phyloP scores from a whole-genome alignment of 2,888 invertebrate species.

The Euzophera pinguis region DNA sequence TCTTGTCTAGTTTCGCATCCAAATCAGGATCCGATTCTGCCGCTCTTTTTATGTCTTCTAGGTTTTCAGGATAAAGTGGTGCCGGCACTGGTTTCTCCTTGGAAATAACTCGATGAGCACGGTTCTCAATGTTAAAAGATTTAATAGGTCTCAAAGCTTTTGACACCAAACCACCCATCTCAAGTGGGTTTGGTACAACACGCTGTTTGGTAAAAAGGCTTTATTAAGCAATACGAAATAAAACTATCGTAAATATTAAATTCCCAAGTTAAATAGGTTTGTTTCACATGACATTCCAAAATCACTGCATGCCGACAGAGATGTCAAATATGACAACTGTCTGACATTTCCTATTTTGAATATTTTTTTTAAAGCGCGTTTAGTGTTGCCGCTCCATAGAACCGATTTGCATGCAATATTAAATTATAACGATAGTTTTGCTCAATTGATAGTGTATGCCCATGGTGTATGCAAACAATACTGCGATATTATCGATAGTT shows the following conservation, averaged over 20 bases:
- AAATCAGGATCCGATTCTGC: slow-evolving; percentile 82
- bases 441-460: no score
- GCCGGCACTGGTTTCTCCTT: slow-evolving; percentile 84
- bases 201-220: neutral
- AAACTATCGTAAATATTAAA: no score
- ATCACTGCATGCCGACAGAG: neutral
- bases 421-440: no score
- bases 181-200: slow-evolving; percentile 53
- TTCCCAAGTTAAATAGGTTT: neutral
- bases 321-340: neutral
- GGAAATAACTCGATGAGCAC: slow-evolving; percentile 85
- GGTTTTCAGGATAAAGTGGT: slow-evolving; percentile 82
- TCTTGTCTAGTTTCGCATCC: slow-evolving; percentile 80
- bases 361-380: neutral
- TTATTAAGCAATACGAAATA: no score
- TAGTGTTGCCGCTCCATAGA: no score
- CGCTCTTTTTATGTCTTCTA: slow-evolving; percentile 82
- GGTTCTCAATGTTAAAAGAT: slow-evolving; percentile 87
- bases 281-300: neutral
- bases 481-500: no score
- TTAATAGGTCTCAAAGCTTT: slow-evolving; percentile 79
- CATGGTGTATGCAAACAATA: no score
- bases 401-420: no score
- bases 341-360: slow-evolving; percentile 26
- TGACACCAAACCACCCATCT: slow-evolving; percentile 85